Evolutionary conservation across 2,888 invertebrate species (phyloP), one percentile per base, ranked within the genome.

Genomic region (Torymus aiolomorphi): DNA sequence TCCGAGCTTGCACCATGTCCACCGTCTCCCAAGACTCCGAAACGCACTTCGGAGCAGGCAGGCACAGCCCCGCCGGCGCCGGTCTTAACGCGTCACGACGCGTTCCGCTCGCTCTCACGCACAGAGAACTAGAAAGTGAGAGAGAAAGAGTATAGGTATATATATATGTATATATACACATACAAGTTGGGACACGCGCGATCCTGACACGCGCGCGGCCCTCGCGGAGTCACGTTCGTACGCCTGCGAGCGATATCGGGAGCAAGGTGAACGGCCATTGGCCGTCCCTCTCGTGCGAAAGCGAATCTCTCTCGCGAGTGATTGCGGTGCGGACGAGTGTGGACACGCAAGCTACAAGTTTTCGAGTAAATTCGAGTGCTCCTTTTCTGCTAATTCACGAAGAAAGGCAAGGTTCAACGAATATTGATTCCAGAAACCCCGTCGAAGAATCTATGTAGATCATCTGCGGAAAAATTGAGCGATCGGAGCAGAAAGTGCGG

Each of bases 211-310:
- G 61, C 42, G 76, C 12, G 62, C 62, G 61, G 42, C 42, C 42
- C 42, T 42, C 42, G 42, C 42, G 42, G 62, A 67, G 69, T 69
- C 69, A 67, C 71, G 79, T 66, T 78, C 66, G 16, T 56, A 57
- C 18, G 20, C 62, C 42, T 59, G 49, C 24, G 11, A 14, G 54
- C 61, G 52, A 57, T 61, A 81, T 84, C 81, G 79, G 66, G 81
- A 71, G 83, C 78, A 84, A 86, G 85, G 86, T 86, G 84, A 86
- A 86, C 80, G 84, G 81, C 83, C 84, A 82, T n/a, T 10, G n/a
- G 10, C 52, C 5, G 24, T 20, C n/a, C 20, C 54, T 51, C n/a
- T 20, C 71, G 59, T 18, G 11, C 52, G 57, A 62, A 54, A 49
- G 51, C 16, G 18, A 16, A 18, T 54, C 54, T 54, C 54, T 52